Evolutionary conservation across 92 coral and sea anemone genomes (phyloP).

Genomic region (Chrysogorgia sp.): DNA sequence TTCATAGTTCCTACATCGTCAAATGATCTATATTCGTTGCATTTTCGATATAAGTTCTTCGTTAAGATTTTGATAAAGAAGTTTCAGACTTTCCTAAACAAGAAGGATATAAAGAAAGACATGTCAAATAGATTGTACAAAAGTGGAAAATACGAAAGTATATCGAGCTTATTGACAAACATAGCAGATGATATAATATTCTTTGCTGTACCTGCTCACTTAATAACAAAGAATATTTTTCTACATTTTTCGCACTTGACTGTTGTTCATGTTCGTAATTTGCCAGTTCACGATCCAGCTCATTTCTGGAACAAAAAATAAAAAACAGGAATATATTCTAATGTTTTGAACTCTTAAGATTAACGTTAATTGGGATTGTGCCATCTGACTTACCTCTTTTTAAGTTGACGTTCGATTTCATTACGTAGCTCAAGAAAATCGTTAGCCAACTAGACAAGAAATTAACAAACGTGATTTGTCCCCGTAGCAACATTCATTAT

Average conservation of each 20-base stretch:
- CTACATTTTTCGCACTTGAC: constrained; percentile 78
- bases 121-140: no score
- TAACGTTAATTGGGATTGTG: constrained; percentile 57
- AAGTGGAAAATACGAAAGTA: no score
- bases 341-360: neutral
- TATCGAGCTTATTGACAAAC: no score
- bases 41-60: no score
- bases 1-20: no score
- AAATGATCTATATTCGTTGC: no score
- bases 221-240: constrained; percentile 72
- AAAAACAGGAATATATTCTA: neutral
- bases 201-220: constrained; percentile 72
- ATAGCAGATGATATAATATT: no score
- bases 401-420: constrained; percentile 20
- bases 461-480: no score
- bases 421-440: constrained; percentile 24
- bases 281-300: constrained; percentile 66
- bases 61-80: no score
- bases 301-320: constrained; percentile 50
- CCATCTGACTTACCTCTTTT: constrained; percentile 54
- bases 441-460: constrained; percentile 13
- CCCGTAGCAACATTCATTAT: no score
- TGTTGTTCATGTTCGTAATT: constrained; percentile 77
- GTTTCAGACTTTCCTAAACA: no score
- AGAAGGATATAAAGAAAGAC: no score